Evolutionary conservation across 2,888 invertebrate genomes (phyloP), one percentile per base, ranked within the genome.

Genomic region (Syritta pipiens): DNA sequence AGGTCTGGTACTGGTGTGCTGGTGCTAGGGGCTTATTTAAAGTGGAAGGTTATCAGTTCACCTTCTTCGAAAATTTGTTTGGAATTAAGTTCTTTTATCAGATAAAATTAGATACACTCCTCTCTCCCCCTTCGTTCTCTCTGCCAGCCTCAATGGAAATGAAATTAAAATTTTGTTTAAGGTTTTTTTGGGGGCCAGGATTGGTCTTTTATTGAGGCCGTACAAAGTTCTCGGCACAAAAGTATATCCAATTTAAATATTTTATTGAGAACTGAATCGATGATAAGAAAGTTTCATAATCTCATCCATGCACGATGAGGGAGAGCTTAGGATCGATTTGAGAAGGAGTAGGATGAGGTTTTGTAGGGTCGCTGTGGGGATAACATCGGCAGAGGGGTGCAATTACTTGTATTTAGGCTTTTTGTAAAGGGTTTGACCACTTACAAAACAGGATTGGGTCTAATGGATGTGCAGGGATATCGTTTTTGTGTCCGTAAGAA

Each of bases 41-140:
- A 77, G 42, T 53, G 53, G 37, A 77, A 53, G 72, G 77, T 77
- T 77, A 77, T 72, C 72, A 67, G 53, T 72, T 67, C 53, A 72
- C 72, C 60, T 77, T 60, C 59, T 46, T 46, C 49, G 42, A 26
- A 42, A 77, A 77, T 48, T 72, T 72, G 71, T 35, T 40, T 55
- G 53, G 67, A 72, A 77, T 71, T 72, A 72, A 65, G 59, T 72
- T 59, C 59, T 71, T 71, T 53, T 37, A 60, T 53, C 37, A 65
- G 65, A 59, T 65, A 65, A 60, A 65, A 63, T 40, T 63, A 65
- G 71, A 76, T 71, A 53, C 44, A 17, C 37, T 17, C 10, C 19
- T 9, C 0, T 14, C 37, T 37, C 5, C 17, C 5, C 14, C 37
- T 17, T 6, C 37, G 4, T 7, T 1, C 17, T 12, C 37, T 14